Conservation (phyloP, 1,140 invertebrate species). For the Drosophila kepulauana region DNA sequence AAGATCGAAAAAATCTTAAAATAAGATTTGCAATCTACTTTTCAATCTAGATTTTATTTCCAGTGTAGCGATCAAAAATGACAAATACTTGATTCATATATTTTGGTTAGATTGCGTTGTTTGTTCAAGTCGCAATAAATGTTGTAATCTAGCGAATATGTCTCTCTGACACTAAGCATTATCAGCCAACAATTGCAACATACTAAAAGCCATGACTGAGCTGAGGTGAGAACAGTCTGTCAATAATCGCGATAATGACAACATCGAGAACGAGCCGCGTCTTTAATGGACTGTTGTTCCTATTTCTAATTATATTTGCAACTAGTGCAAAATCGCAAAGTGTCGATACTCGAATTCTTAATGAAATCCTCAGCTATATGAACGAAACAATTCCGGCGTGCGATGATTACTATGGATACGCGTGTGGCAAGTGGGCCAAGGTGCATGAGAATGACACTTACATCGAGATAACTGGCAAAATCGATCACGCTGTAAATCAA, state of each 20-base stretch:
- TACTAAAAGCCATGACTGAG: neutral
- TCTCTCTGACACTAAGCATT: neutral
- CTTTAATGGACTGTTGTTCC: neutral
- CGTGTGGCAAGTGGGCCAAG: constrained; percentile 69
- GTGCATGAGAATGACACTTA: constrained; percentile 41
- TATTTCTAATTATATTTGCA: neutral
- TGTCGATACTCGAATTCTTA: constrained; percentile 25
- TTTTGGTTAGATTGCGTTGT: no score
- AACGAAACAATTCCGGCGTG: constrained; percentile 53
- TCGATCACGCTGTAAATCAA: constrained; percentile 64
- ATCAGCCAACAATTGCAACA: constrained; percentile 2
- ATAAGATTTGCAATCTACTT: no score
- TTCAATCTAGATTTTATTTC: no score
- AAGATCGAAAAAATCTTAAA: no score
- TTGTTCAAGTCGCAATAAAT: no score
- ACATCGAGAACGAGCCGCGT: neutral
- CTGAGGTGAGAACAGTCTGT: constrained; percentile 13
- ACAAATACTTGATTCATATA: no score
- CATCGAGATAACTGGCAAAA: constrained; percentile 54
- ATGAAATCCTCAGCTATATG: constrained; percentile 57
- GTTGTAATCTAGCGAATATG: neutral
- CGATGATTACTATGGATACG: constrained; percentile 65
- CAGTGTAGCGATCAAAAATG: no score
- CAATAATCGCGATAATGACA: constrained; percentile 16
- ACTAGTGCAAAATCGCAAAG: neutral